A percentile compares a stretch with the other conserved stretches of the same genome.
Conservation (phyloP, 2,797 vertebrate species). For the Phataginus tetradactyla region DNA sequence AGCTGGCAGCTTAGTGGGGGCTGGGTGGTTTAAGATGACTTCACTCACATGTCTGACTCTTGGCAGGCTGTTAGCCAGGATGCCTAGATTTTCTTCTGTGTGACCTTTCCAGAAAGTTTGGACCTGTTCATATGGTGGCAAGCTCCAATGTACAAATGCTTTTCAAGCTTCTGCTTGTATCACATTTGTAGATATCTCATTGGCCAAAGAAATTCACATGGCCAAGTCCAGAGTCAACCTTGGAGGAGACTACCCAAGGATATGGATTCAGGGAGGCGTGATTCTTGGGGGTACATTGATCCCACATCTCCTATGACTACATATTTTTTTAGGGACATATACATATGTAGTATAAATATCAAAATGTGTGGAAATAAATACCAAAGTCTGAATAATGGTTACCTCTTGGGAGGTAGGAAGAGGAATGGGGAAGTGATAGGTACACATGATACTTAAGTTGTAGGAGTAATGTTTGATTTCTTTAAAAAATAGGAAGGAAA, state of each 20-base stretch:
- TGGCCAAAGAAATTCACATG: constrained; percentile 1
- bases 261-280: not conserved
- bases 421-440: not conserved
- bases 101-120: not conserved
- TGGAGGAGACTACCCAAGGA: not conserved
- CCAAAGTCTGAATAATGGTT: not conserved
- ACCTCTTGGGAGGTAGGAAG: not conserved
- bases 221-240: not conserved
- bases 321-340: constrained; percentile 41
- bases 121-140: not conserved
- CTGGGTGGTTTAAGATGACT: not conserved
- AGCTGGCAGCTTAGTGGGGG: not conserved
- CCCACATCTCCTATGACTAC: not conserved
- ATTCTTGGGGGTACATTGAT: not conserved
- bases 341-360: not conserved
- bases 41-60: not conserved
- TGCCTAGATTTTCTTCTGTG: not conserved
- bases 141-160: not conserved
- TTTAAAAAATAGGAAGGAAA: constrained; percentile 24
- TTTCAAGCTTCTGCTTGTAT: not conserved
- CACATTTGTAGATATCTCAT: not conserved
- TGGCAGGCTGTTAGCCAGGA: not conserved
- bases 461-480: not conserved
- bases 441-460: not conserved
- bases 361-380: not conserved